A percentile compares a stretch with the other conserved stretches of the same genome.
Conservation (phyloP, 2,113 vertebrate genomes). For the Ophthalmolycus amberensis region DNA sequence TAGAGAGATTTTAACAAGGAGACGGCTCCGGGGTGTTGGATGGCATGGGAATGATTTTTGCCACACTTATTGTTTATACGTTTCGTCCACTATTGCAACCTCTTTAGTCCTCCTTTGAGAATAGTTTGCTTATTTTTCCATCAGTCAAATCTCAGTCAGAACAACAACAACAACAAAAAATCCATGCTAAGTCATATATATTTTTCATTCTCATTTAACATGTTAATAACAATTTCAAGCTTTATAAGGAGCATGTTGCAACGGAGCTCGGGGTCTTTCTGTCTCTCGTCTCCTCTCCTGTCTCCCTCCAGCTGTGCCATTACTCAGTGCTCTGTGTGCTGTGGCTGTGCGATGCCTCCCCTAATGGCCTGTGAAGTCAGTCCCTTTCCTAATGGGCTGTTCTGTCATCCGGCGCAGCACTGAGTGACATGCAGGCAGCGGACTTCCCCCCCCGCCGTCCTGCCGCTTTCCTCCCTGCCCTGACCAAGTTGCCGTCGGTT, state of each 20-base stretch:
- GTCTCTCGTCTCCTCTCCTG: conserved; percentile 19
- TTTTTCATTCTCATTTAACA: neutral
- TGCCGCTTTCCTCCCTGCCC: conserved; percentile 26
- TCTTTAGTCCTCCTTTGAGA: conserved; percentile 32
- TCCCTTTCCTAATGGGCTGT: conserved; percentile 80
- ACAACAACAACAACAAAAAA: neutral
- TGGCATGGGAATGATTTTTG: conserved; percentile 47
- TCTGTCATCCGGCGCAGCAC: conserved; percentile 78
- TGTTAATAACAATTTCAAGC: conserved; percentile 5
- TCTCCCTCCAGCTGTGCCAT: conserved; percentile 58
- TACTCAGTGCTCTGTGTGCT: conserved; percentile 69
- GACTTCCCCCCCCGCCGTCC: conserved; percentile 43
- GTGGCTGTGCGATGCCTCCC: conserved; percentile 73
- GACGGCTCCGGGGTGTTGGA: conserved; percentile 40
- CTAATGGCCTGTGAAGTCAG: conserved; percentile 84
- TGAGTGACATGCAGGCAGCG: conserved; percentile 76
- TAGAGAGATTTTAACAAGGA: conserved; percentile 74
- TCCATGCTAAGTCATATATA: neutral
- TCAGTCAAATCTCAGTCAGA: neutral
- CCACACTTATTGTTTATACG: conserved; percentile 61
- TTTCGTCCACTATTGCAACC: conserved; percentile 58
- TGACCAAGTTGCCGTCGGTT: conserved; percentile 65
- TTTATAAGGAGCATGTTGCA: neutral
- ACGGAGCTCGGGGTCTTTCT: conserved; percentile 16
- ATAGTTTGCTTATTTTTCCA: neutral